phyloP scores from a whole-genome alignment of 1,140 invertebrate genomes.

The Cylas formicarius region DNA sequence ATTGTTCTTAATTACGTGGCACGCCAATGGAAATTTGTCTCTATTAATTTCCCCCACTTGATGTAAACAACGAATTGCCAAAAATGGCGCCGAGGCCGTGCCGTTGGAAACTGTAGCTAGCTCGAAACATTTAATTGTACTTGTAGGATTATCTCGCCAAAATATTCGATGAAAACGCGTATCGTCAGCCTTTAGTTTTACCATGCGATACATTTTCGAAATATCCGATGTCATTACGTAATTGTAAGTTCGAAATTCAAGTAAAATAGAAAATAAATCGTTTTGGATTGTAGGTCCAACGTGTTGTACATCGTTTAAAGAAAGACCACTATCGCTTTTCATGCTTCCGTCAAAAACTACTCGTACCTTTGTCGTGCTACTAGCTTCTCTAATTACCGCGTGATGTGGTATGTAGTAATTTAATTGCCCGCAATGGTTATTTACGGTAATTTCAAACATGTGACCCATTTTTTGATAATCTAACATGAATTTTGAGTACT shows the following conservation, averaged over 20 bases:
- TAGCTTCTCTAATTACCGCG: slow-evolving; percentile 30
- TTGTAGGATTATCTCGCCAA: too few species aligned
- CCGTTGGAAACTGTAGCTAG: too few species aligned
- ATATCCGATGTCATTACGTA: slow-evolving; percentile 28
- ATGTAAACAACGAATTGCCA: too few species aligned
- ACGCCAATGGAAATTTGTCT: too few species aligned
- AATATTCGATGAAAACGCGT: too few species aligned
- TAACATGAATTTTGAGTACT: slow-evolving; percentile 9
- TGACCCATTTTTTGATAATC: slow-evolving; percentile 3
- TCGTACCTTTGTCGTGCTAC: slow-evolving; percentile 31
- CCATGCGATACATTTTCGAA: too few species aligned
- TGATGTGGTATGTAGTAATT: slow-evolving; percentile 32
- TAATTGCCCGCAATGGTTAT: neutral
- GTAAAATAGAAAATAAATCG: slow-evolving; percentile 37
- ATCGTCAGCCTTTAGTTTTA: too few species aligned
- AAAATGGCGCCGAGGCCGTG: too few species aligned
- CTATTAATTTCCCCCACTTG: too few species aligned
- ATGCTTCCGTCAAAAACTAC: slow-evolving; percentile 33
- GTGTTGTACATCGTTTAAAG: slow-evolving; percentile 36
- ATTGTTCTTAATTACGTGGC: too few species aligned
- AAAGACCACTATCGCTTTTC: slow-evolving; percentile 23
- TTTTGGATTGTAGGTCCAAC: slow-evolving; percentile 35
- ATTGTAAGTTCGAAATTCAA: slow-evolving; percentile 32
- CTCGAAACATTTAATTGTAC: too few species aligned
- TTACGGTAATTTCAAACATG: slow-evolving; percentile 2